Evolutionary conservation across 2,797 vertebrate genomes (phyloP), one percentile per base, ranked within the genome.

Genomic region (Cichlasoma orientale): DNA sequence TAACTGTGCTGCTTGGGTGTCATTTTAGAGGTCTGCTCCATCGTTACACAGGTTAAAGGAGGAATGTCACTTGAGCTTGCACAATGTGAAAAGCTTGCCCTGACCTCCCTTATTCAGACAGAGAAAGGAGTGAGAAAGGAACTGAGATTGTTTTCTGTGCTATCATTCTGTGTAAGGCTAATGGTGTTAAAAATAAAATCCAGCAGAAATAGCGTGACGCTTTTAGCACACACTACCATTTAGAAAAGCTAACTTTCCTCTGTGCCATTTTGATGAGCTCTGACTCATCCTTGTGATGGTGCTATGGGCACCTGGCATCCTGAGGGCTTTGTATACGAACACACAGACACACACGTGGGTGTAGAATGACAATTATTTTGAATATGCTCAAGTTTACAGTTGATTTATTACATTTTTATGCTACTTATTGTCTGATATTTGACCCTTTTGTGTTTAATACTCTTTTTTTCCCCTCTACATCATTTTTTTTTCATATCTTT

Each of bases 211-310:
- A 56, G 79, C 80, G 71, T 79, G 85, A 79, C 78, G 63, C 82
- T 75, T 79, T 27, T 1, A 21, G 56, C 58, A 69, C 56, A 41
- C 5, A 31, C 69, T 66, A 70, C 18, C 59, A 71, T 78, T 54
- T 23, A 75, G 56, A 77, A 79, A 53, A 53, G 61, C 16, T 53
- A 12, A 82, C 90, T 88, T 71, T 18, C 59, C 36, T 77, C 70
- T 84, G 53, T 68, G 41, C 74, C 53, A 31, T 76, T 72, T 82
- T 16, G 13, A n/a, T 4, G 6, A 75, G 47, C 75, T 71, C 19
- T 90, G 91, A 93, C 78, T 92, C 90, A 87, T 83, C 78, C 9
- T 54, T 78, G 71, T 85, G 77, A 53, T 9, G 23, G 55, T 58
- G 61, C 56, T 73, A 61, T 59, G 4, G 23, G 71, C 76, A 83